Conservation (phyloP, 2,797 vertebrate genomes). For the Pteronotus mesoamericanus region DNA sequence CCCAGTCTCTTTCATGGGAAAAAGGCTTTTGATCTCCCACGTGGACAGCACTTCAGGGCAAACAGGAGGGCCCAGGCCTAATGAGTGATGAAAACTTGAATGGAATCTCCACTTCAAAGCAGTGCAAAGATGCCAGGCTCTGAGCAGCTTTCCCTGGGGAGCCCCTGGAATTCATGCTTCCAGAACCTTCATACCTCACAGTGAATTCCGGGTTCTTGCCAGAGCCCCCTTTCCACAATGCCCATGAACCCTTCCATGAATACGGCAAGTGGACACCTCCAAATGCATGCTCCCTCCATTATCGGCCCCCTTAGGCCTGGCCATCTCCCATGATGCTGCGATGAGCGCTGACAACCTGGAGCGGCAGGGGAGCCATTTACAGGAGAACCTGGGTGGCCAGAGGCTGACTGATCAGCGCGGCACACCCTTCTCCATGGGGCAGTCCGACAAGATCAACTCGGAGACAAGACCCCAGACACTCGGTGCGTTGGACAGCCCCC, state of each 20-base stretch:
- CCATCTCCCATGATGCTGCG: background rate
- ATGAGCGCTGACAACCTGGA: background rate
- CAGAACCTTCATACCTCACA: background rate
- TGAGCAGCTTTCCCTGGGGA: background rate
- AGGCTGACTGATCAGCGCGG: background rate
- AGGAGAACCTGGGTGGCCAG: background rate
- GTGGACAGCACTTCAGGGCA: background rate
- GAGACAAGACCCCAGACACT: background rate
- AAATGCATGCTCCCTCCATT: fast-evolving
- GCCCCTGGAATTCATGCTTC: background rate
- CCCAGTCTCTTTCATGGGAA: background rate
- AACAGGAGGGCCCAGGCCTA: background rate
- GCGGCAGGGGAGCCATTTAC: background rate
- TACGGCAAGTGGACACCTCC: background rate
- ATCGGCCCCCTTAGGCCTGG: background rate
- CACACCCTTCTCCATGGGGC: background rate
- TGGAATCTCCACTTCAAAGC: background rate
- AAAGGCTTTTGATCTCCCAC: background rate
- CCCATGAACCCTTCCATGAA: fast-evolving
- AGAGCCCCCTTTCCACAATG: background rate
- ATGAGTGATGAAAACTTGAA: background rate
- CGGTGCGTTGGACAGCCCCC: background rate
- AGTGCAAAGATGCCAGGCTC: background rate
- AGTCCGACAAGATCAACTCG: fast-evolving
- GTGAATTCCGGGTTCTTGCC: background rate